phyloP scores from a whole-genome alignment of 2,113 vertebrate species.

The Anser brachyrhynchus region DNA sequence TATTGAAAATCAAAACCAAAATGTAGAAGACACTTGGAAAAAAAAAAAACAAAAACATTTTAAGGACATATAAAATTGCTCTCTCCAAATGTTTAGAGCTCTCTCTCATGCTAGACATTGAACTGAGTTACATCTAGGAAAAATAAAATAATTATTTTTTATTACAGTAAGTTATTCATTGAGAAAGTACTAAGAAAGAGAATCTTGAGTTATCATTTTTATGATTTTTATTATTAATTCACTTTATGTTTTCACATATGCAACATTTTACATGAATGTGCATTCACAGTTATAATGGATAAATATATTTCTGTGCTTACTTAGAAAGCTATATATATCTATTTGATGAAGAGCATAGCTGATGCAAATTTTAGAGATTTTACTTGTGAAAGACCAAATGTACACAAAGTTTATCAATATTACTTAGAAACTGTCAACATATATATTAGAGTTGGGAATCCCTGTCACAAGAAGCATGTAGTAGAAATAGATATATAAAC shows the following conservation, averaged over 20 bases:
- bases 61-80: neutral
- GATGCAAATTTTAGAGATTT: neutral
- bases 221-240: neutral
- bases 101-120: neutral
- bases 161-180: neutral
- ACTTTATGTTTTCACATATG: neutral
- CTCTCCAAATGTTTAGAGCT: neutral
- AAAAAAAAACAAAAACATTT: neutral
- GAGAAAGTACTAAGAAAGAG: neutral
- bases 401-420: neutral
- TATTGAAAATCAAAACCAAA: slow-evolving; percentile 2
- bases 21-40: neutral
- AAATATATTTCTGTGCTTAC: neutral
- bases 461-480: neutral
- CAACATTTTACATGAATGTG: neutral
- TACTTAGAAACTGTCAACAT: neutral
- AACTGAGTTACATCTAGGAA: neutral
- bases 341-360: neutral
- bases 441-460: neutral
- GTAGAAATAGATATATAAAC: neutral
- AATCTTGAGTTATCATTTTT: neutral
- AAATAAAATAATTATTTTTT: neutral
- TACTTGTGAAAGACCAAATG: neutral
- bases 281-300: neutral
- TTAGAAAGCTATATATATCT: neutral